Base-by-base conservation (phyloP, 2,797 vertebrate species). In the Carapus acus region DNA sequence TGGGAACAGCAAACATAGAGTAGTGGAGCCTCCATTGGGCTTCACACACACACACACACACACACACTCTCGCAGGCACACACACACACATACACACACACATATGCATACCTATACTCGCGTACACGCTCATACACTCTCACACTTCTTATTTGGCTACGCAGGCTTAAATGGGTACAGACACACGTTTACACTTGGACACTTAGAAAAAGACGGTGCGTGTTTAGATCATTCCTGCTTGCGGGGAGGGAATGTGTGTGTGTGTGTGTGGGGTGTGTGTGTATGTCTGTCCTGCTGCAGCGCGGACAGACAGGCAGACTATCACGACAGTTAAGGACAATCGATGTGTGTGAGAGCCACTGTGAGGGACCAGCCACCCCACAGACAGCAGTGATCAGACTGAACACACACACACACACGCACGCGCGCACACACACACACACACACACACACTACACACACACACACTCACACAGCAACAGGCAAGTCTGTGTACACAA, bases 1-100 rank as follows among this genome's bases (percentile, higher is more conserved):
- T 88, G 87, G 85, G 84, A 82, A 88, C 85, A 88, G 84, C 86
- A 86, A 87, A 86, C 86, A 84, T 76, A 82, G 70, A 83, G 80
- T 82, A 65, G 78, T 80, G 80, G 83, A 74, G 77, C 84, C 83
- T 73, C 63, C 63, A 63, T 55, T 67, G 72, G 83, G 83, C 84
- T 79, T 74, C 81, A 81, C 81, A 71, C 62, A 68, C 64, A 75
- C 74, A 63, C 76, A 58, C 67, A 54, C 76, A 70, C 68, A 58
- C 69, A 74, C 49, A 67, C 59, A 67, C 58, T 43, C 58, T 39
- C 53, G 57, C 58, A 43, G 57, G 34, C 62, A 55, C 59, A 67
- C 70, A 40, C 58, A 50, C 66, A 50, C 62, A 65, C 64, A 19
- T 58, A 48, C 67, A 56, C 64, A 65, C 63, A 23, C 45, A 29